Evolutionary conservation across 2,888 invertebrate genomes (phyloP).

Genomic region (Agonopterix subpropinquella): DNA sequence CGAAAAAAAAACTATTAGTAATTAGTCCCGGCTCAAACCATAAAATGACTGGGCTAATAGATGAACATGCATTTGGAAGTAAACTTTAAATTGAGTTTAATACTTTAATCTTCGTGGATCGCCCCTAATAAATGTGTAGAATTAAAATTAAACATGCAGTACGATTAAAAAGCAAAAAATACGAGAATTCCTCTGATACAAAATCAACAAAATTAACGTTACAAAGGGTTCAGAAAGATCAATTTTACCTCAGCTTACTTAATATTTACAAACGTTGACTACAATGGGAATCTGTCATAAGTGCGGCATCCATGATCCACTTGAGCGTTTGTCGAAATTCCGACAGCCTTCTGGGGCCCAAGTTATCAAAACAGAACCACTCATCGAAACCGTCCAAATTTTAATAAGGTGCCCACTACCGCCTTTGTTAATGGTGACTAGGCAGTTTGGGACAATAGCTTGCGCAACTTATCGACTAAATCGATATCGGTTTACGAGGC

Average conservation of each 20-base stretch:
- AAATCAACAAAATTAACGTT: slow-evolving; percentile 4
- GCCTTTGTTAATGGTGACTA: slow-evolving; percentile 65
- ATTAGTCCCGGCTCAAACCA: no score
- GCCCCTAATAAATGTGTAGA: no score
- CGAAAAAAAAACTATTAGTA: no score
- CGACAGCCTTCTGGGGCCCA: slow-evolving; percentile 43
- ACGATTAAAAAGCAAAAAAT: background rate
- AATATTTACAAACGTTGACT: slow-evolving; percentile 48
- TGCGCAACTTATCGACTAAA: slow-evolving; percentile 73
- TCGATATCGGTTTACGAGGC: slow-evolving; percentile 74
- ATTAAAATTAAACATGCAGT: no score
- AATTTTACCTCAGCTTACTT: slow-evolving; percentile 39
- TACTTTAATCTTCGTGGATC: no score
- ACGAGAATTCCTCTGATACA: background rate
- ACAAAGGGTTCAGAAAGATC: slow-evolving; percentile 13
- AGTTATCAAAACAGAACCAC: slow-evolving; percentile 70
- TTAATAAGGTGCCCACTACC: slow-evolving; percentile 75
- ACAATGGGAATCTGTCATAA: slow-evolving; percentile 54
- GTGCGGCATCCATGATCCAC: slow-evolving; percentile 28
- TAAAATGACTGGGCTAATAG: no score
- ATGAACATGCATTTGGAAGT: no score
- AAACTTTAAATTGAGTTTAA: no score
- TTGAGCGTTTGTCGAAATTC: slow-evolving; percentile 33
- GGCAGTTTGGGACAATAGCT: slow-evolving; percentile 67
- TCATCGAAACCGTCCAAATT: slow-evolving; percentile 68